Conservation (phyloP, 2,113 vertebrate species). For the Pica pica region DNA sequence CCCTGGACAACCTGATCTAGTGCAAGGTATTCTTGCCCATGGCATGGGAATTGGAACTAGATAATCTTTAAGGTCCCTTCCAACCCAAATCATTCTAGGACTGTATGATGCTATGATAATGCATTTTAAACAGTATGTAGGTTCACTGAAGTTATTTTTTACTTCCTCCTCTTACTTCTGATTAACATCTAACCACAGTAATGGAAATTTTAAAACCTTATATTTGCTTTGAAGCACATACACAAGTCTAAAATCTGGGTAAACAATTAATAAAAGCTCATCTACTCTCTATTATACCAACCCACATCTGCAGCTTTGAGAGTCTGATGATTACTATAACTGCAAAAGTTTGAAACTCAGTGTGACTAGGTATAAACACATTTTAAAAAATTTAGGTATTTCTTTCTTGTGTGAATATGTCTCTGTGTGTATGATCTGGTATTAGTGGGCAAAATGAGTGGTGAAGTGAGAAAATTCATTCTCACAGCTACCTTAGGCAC, state of each 20-base stretch:
- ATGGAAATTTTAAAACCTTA: background rate
- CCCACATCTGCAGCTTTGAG: background rate
- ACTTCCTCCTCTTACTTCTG: slow-evolving; percentile 8
- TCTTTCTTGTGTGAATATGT: background rate
- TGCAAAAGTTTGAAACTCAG: background rate
- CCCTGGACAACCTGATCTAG: background rate
- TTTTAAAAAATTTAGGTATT: background rate
- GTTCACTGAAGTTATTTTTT: slow-evolving; percentile 20
- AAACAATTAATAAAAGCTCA: background rate
- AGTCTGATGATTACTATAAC: background rate
- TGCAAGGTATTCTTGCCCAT: background rate
- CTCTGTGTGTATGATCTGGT: background rate
- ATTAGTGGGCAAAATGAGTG: background rate
- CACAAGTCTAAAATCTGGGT: background rate
- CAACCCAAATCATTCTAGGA: background rate
- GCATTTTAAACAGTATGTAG: background rate
- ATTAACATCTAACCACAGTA: background rate
- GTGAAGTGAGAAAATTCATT: background rate
- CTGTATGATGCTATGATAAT: background rate
- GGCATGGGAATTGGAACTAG: background rate
- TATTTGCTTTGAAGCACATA: background rate
- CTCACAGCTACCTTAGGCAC: background rate
- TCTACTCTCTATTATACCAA: background rate
- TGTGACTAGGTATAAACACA: background rate
- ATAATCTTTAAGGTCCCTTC: background rate